A percentile compares a stretch with the other conserved stretches of the same genome.
Evolutionary conservation across 1,140 invertebrate species (phyloP).

Genomic region (Bombus huntii): DNA sequence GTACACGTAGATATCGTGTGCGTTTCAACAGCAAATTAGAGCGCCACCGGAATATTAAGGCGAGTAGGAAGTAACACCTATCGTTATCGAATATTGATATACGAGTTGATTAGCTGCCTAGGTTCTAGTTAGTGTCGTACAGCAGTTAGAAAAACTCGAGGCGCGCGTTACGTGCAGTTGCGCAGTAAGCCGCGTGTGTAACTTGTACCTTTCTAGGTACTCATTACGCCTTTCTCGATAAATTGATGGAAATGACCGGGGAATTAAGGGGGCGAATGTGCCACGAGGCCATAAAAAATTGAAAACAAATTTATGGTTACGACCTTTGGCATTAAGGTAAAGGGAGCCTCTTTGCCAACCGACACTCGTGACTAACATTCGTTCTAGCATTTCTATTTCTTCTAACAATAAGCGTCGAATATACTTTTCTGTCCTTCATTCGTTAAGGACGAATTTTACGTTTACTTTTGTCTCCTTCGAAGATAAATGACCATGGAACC

Average conservation of each 20-base stretch:
- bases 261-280: slow-evolving; percentile 2
- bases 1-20: neutral
- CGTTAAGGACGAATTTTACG: neutral
- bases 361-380: neutral
- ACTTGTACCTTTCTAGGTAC: slow-evolving; percentile 4
- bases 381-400: neutral
- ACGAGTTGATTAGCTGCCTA: neutral
- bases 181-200: slow-evolving; percentile 5
- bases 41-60: neutral
- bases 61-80: neutral
- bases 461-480: neutral
- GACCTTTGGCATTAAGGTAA: neutral
- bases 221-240: slow-evolving; percentile 19
- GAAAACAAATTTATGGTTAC: slow-evolving; percentile 19
- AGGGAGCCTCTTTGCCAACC: neutral
- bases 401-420: neutral
- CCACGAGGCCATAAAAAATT: neutral
- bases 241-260: slow-evolving; percentile 11
- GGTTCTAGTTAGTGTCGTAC: neutral
- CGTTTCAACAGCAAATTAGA: neutral
- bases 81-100: slow-evolving; percentile 8
- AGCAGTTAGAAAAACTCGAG: neutral
- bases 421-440: neutral
- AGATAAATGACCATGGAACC: neutral
- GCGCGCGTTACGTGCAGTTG: slow-evolving; percentile 7